Percentiles rank a stretch among this genome's conserved stretches.
phyloP scores from a whole-genome alignment of 2,113 vertebrate species.

The Pseudopodoces humilis region DNA sequence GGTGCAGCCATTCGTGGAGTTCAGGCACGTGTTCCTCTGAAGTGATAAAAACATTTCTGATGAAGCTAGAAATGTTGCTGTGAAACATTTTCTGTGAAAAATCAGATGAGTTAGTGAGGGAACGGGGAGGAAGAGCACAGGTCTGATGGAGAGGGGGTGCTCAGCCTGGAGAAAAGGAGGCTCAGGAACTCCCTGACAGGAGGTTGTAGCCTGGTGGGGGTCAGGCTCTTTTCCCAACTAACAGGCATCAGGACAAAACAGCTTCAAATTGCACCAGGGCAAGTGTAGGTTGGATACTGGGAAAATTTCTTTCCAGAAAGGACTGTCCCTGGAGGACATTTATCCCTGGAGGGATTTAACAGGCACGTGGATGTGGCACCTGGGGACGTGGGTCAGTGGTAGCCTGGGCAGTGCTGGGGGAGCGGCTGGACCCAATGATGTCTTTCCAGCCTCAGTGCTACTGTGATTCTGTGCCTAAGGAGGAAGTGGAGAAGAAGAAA shows the following conservation, averaged over 20 bases:
- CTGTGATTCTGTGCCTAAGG: neutral
- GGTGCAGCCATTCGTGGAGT: neutral
- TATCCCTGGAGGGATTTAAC: neutral
- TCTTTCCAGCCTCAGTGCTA: neutral
- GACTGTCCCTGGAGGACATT: neutral
- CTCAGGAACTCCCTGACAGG: neutral
- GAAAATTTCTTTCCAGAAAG: neutral
- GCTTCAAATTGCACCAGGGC: neutral
- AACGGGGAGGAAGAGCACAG: neutral
- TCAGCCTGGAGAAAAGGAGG: neutral
- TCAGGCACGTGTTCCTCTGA: neutral
- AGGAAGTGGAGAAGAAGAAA: neutral
- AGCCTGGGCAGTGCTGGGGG: neutral
- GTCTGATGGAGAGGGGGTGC: neutral
- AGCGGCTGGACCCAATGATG: rapidly evolving
- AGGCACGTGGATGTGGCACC: neutral
- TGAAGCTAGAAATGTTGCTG: neutral
- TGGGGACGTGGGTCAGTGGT: neutral
- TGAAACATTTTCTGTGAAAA: neutral
- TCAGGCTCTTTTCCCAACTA: neutral
- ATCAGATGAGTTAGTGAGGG: neutral
- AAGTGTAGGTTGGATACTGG: neutral
- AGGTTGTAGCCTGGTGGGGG: neutral
- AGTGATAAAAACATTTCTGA: neutral
- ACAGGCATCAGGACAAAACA: neutral